Base-by-base conservation (phyloP, 2,888 invertebrate genomes). In the Netelia melanura region DNA sequence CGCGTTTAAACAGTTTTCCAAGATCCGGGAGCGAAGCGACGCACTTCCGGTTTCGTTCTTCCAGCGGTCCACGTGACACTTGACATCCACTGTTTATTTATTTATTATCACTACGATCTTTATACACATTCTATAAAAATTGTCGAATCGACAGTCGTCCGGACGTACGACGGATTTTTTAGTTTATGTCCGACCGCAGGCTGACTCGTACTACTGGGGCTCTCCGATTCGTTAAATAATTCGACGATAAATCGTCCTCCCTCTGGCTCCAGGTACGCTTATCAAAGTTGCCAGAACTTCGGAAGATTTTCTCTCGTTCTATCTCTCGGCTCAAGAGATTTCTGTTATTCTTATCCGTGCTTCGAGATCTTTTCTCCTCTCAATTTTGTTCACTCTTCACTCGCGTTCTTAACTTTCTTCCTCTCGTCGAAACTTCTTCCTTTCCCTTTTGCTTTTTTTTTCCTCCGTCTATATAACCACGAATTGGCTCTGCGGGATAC, bases 1-100 rank as follows among this genome's bases (percentile, higher is more conserved):
- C 91, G 85, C 89, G 81, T 80, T 88, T 89, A 38, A 85, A 83
- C 30, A 83, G 86, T 86, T 84, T 87, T 89, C 89, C 91, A 91
- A 76, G 87, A 87, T 83, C 87, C 88, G 85, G 87, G 62, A 86
- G 86, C 87, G 87, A 89, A 88, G 89, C 79, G 87, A 82, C 71
- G 68, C 71, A 84, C 82, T 86, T 90, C 88, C 85, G 88, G 71
- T 74, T 89, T 68, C 21, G 70, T 30, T 65, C 44, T 52, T 52
- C 75, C 65, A 54, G 65, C 89, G 74, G 88, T 82, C 84, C 87
- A 90, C 87, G 88, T 86, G 72, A 88, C 89, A 82, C 89, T 88
- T 86, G 90, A 90, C 92, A 92, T 92, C 85, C 89, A 88, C 17
- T 54, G 1, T 23, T 77, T 54, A 68, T 71, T 79, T 58, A 61